Evolutionary conservation across 2,113 vertebrate species (phyloP), one percentile per base, ranked within the genome.

Genomic region (Chroicocephalus ridibundus): DNA sequence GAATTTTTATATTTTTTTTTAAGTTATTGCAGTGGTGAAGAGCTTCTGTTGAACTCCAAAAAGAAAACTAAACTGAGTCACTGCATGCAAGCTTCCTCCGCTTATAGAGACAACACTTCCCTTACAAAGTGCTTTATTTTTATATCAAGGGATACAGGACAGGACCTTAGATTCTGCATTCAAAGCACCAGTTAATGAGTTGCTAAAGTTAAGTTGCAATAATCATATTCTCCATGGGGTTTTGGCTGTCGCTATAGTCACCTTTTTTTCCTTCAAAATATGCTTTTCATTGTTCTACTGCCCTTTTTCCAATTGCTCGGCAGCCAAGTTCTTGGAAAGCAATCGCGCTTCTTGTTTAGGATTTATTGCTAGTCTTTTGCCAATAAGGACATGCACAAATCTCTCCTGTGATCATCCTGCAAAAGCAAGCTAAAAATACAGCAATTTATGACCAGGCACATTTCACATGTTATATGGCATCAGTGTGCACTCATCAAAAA

Each of bases 311-410:
- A 96, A 90, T 29, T 94, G 90, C 88, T 93, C 89, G 0, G 36
- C 78, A 92, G 91, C 95, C 96, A 95, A 97, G 95, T 95, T 97
- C 95, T 96, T 95, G 83, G 93, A 95, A 96, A 97, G 85, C 87
- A 94, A 90, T 74, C 93, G 87, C 2, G 13, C 92, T 81, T 86
- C 92, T 85, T 81, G 74, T 88, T 93, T 89, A 91, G 89, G 88
- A 96, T 94, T 94, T 93, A 94, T 94, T 90, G 91, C 82, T 78
- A 57, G 68, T 47, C 91, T 78, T 95, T 71, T 94, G 88, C 92
- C 91, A 95, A 74, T 72, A 85, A 72, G 44, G 94, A 97, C 83
- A 94, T 11, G 80, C 84, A 94, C 91, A 90, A 91, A 95, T 86
- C 89, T 93, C 91, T 80, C 71, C 75, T 83, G 87, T 85, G 87